A percentile compares a stretch with the other conserved stretches of the same genome.
These are phyloP conservation scores for Chromis chromis DNA, from an alignment of 2,797 vertebrate species.

Conservation along the genomic window DNA sequence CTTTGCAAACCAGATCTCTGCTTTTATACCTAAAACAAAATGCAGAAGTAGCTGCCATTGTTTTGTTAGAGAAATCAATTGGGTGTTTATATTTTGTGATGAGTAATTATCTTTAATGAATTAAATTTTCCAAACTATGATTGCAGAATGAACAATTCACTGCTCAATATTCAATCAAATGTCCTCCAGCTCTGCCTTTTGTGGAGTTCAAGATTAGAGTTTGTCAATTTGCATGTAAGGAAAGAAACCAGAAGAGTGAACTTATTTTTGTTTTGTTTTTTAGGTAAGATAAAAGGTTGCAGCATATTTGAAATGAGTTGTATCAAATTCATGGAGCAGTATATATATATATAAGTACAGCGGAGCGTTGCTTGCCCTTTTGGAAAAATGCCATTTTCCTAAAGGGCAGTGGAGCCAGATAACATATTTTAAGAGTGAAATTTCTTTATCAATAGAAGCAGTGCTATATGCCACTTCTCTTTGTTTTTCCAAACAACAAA, in stretches of 20 bases:
- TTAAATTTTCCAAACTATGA: not conserved
- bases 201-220: not conserved
- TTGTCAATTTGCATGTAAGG: not conserved
- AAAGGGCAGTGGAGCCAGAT: not conserved
- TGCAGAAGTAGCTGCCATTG: not conserved
- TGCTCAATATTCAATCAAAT: not conserved
- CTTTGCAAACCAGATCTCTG: not conserved
- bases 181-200: constrained; percentile 1
- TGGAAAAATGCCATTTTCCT: not conserved
- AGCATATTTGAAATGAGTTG: not conserved
- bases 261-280: not conserved
- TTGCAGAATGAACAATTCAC: not conserved
- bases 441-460: too few relatives aligned
- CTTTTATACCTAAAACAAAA: not conserved
- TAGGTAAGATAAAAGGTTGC: not conserved
- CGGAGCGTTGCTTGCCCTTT: not conserved
- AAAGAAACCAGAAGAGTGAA: not conserved
- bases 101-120: not conserved
- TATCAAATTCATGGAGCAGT: not conserved
- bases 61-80: not conserved
- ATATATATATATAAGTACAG: not conserved
- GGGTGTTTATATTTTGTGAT: not conserved
- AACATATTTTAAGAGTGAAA: not conserved
- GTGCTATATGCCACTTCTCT: too few relatives aligned
- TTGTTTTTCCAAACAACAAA: too few relatives aligned